Evolutionary conservation across 2,113 vertebrate genomes (phyloP), one percentile per base, ranked within the genome.

Genomic region (Hydrochoerus hydrochaeris): DNA sequence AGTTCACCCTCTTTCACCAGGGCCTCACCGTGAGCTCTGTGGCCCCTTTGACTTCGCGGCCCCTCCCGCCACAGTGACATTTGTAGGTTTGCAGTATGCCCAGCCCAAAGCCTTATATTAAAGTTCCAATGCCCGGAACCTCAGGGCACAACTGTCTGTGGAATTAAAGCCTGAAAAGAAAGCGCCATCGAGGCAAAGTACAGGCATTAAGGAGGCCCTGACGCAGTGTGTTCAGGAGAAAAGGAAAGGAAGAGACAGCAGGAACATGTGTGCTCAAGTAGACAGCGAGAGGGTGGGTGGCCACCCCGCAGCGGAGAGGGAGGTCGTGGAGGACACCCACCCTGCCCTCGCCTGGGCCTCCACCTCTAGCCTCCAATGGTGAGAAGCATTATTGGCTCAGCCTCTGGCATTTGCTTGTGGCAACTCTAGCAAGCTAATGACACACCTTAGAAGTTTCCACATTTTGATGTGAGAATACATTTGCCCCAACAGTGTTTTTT

Each of bases 1-100:
- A 8, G 5, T 4, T 30, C 26, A 1, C 10, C 57, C 44, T 6
- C 14, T 16, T 0, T 24, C 41, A 2, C 0, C 0, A 81, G 38
- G 41, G 46, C 35, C 19, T 10, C 9, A 0, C 1, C 3, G 7
- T 1, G 57, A 13, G 38, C 91, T 52, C 28, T 0, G n/a, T 6
- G 62, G 22, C 20, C 7, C 10, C 30, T 41, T 30, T 17, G 67
- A 44, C n/a, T 94, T n/a, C 44, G 10, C 3, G 5, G 17, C 13
- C n/a, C 24, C 13, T 46, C 32, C 9, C 9, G 30, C 49, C 7
- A 2, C 28, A 46, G 0, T 85, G 44, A 77, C 24, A 60, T 80
- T 5, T 78, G 5, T 28, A 63, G 38, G 35, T 26, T 16, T 58
- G 3, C 3, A 38, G 4, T 32, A 0, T 7, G 20, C 32, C 3